Conservation (phyloP, 2,113 vertebrate genomes). For the Smithornis capensis region DNA sequence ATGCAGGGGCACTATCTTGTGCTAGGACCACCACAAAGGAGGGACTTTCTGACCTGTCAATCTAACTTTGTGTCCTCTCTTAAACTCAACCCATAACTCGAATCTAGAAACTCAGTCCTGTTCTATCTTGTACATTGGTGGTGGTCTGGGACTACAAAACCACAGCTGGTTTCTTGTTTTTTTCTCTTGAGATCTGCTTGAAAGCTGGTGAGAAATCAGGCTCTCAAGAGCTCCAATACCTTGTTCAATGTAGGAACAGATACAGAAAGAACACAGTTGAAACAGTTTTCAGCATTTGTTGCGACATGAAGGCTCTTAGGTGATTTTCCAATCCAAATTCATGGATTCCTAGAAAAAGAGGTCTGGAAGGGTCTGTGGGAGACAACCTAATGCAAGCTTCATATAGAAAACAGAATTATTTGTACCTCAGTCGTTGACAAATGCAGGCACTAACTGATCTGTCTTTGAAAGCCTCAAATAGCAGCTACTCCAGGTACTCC, state of each 20-base stretch:
- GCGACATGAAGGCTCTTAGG: neutral
- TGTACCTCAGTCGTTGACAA: neutral
- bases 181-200: neutral
- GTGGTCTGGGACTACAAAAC: neutral
- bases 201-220: neutral
- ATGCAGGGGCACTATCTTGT: neutral
- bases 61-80: neutral
- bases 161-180: neutral
- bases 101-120: neutral
- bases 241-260: neutral
- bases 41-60: neutral
- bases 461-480: constrained; percentile 11
- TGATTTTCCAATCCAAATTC: neutral
- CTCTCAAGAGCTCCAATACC: neutral
- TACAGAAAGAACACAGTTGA: neutral
- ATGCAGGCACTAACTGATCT: neutral
- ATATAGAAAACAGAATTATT: neutral
- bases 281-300: neutral
- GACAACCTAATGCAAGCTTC: neutral
- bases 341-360: neutral
- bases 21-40: neutral
- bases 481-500: neutral
- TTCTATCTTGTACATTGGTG: neutral
- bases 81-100: neutral
- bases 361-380: neutral